Evolutionary conservation across 2,113 vertebrate genomes (phyloP).

Genomic region (Chaetops frenatus): DNA sequence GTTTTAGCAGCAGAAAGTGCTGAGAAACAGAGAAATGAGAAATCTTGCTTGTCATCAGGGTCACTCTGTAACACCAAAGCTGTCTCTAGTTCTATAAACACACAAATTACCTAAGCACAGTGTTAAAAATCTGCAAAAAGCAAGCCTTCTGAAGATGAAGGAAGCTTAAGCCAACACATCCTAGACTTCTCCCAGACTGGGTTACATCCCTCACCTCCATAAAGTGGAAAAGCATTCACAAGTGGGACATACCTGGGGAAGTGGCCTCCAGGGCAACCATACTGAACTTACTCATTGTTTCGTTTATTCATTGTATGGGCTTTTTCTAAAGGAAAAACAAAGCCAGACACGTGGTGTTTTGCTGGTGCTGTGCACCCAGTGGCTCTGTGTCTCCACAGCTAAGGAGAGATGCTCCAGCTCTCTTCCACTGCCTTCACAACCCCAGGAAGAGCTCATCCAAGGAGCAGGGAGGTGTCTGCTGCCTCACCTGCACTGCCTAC

Average conservation of each 20-base stretch:
- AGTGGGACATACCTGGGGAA: not conserved
- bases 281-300: not conserved
- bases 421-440: not conserved
- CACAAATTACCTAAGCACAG: not conserved
- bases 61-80: not conserved
- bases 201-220: not conserved
- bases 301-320: not conserved
- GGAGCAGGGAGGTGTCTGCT: not conserved
- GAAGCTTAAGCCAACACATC: not conserved
- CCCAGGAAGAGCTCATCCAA: not conserved
- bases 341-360: rapidly evolving
- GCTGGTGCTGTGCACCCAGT: not conserved
- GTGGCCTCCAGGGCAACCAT: not conserved
- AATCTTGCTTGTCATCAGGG: not conserved
- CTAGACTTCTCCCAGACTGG: not conserved
- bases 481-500: rapidly evolving
- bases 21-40: not conserved
- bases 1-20: not conserved
- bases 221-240: not conserved
- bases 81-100: not conserved
- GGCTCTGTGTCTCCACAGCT: not conserved
- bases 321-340: not conserved
- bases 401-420: rapidly evolving
- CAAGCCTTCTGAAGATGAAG: not conserved
- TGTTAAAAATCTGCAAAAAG: not conserved